Conservation (phyloP, 2,888 invertebrate genomes). For the Andrena hattorfiana region DNA sequence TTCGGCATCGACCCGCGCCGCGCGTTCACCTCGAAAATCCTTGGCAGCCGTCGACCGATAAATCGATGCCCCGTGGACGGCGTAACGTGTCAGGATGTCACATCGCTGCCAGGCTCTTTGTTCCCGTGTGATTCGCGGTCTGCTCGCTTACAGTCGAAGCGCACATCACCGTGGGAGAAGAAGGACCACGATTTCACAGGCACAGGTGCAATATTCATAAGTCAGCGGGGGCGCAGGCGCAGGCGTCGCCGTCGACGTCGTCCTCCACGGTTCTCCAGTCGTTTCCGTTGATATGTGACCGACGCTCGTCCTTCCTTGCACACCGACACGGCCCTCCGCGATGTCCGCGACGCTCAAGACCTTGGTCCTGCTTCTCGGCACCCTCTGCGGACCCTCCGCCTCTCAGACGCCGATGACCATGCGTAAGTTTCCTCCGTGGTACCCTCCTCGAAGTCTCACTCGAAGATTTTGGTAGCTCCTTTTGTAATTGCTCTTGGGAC, state of each 20-base stretch:
- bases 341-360: constrained; percentile 59
- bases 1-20: background rate
- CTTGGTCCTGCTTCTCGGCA: constrained; percentile 46
- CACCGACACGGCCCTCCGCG: constrained; percentile 59
- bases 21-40: constrained; percentile 31
- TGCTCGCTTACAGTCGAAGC: constrained; percentile 1
- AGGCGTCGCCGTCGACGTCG: constrained; percentile 41
- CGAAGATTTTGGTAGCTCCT: background rate
- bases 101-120: constrained; percentile 32
- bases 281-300: constrained; percentile 62
- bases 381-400: constrained; percentile 45
- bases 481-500: background rate
- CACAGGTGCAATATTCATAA: constrained; percentile 80
- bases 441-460: too few species aligned
- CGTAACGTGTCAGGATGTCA: constrained; percentile 48
- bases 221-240: constrained; percentile 75
- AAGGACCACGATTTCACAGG: constrained; percentile 78
- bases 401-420: constrained; percentile 74
- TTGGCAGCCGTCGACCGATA: constrained; percentile 44
- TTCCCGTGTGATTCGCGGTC: constrained; percentile 10
- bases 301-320: constrained; percentile 50
- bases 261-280: constrained; percentile 38
- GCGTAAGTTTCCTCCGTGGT: constrained; percentile 68
- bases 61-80: constrained; percentile 65
- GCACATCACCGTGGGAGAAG: constrained; percentile 48